Conservation (phyloP, 2,888 invertebrate genomes). For the Yponomeuta cagnagella region DNA sequence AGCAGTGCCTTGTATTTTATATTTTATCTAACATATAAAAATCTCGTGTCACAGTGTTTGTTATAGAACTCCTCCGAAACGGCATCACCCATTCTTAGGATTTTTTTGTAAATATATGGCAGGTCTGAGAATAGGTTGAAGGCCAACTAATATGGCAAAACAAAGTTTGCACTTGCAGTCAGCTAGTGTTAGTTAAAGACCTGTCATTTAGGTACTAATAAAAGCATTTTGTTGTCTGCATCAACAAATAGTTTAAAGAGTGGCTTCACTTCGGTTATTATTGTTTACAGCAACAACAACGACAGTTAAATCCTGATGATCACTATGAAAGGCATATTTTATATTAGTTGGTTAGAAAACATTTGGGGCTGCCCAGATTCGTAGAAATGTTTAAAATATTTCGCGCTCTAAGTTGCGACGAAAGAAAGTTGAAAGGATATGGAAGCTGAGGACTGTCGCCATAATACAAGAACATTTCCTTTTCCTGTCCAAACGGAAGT, state of each 20-base stretch:
- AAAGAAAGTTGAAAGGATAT: conserved; percentile 48
- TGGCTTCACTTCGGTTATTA: too few species aligned
- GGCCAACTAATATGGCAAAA: too few species aligned
- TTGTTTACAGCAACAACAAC: neutral
- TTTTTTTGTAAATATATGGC: too few species aligned
- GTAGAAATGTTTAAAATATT: neutral
- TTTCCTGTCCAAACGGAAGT: conserved; percentile 75
- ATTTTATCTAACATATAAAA: too few species aligned
- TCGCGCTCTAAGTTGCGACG: conserved; percentile 18
- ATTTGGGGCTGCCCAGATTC: neutral
- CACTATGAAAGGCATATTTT: neutral
- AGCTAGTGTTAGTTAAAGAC: too few species aligned
- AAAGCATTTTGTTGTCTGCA: neutral
- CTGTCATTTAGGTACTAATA: too few species aligned
- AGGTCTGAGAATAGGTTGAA: too few species aligned
- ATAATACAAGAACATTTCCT: conserved; percentile 74
- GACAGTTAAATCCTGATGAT: neutral
- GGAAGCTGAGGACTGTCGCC: conserved; percentile 33
- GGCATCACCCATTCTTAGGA: too few species aligned
- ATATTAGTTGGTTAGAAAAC: neutral
- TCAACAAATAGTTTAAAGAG: neutral
- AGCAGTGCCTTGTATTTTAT: neutral
- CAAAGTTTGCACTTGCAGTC: too few species aligned
- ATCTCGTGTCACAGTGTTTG: too few species aligned
- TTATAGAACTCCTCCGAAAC: too few species aligned